phyloP scores from a whole-genome alignment of 1,140 invertebrate genomes.

The Marisa cornuarietis region DNA sequence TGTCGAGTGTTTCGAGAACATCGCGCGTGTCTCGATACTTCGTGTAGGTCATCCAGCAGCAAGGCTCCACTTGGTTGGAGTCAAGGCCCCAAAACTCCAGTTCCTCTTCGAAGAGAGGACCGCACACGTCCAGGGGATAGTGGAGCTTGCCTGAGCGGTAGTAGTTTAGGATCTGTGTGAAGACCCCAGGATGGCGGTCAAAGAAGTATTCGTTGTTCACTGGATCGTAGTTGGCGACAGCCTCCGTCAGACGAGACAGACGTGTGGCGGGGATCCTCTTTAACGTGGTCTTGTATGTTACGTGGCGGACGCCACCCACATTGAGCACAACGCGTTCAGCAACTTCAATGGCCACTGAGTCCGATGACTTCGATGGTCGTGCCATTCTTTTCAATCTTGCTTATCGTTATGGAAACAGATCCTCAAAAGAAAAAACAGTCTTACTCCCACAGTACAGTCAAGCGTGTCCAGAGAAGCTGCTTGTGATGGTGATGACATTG shows the following conservation, averaged over 20 bases:
- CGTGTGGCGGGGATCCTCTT: constrained; percentile 95
- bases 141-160: constrained; percentile 96
- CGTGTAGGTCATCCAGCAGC: constrained; percentile 97
- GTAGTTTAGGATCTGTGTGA: constrained; percentile 90
- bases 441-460: too few relatives aligned
- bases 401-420: too few relatives aligned
- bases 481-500: too few relatives aligned
- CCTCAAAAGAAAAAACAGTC: too few relatives aligned
- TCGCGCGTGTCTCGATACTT: constrained; percentile 95
- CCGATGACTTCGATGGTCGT: too few relatives aligned
- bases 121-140: constrained; percentile 97
- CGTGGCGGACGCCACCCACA: constrained; percentile 96
- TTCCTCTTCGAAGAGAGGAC: constrained; percentile 95
- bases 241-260: constrained; percentile 85
- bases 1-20: constrained; percentile 93
- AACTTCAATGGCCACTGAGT: constrained; percentile 60
- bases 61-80: constrained; percentile 84
- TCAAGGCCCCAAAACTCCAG: constrained; percentile 65
- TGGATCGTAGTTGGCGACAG: constrained; percentile 86
- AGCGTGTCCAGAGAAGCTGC: too few relatives aligned
- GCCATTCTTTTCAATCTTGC: too few relatives aligned
- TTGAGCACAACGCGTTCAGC: constrained; percentile 98
- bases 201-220: constrained; percentile 99
- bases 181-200: constrained; percentile 96
- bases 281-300: constrained; percentile 90